phyloP scores from a whole-genome alignment of 2,113 vertebrate species.

The Puma concolor region DNA sequence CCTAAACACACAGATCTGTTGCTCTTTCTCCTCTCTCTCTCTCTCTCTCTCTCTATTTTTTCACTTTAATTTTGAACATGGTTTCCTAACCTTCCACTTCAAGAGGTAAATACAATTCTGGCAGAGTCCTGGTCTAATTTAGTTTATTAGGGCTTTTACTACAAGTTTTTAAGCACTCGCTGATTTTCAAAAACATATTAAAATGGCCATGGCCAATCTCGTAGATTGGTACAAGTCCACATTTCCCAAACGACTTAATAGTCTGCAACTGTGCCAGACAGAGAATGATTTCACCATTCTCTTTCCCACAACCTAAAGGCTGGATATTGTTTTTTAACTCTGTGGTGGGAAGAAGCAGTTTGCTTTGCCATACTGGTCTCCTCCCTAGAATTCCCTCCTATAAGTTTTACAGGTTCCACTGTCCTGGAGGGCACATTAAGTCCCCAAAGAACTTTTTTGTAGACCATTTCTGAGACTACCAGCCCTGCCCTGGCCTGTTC shows the following conservation, averaged over 20 bases:
- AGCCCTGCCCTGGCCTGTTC: not conserved
- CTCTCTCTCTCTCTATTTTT: not conserved
- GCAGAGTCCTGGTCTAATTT: constrained; percentile 79
- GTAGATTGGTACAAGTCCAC: constrained; percentile 78
- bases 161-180: constrained; percentile 79
- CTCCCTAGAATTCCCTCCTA: constrained; percentile 51
- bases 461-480: constrained; percentile 29
- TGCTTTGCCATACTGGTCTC: constrained; percentile 41
- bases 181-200: constrained; percentile 84
- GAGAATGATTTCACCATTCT: constrained; percentile 74
- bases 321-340: constrained; percentile 71
- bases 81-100: constrained; percentile 72
- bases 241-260: constrained; percentile 81
- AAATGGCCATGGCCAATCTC: constrained; percentile 80
- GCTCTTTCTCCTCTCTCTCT: not conserved
- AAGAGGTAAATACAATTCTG: constrained; percentile 83
- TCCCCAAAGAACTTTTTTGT: constrained; percentile 67
- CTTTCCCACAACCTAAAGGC: constrained; percentile 65
- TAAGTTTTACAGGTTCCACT: constrained; percentile 49
- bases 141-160: constrained; percentile 83
- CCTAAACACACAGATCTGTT: not conserved
- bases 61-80: constrained; percentile 59
- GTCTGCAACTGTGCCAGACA: constrained; percentile 75
- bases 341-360: constrained; percentile 25
- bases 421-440: constrained; percentile 65